Percentiles rank a stretch among this genome's conserved stretches.
Conservation (phyloP, 2,888 invertebrate genomes). For the Lumbricus terrestris region DNA sequence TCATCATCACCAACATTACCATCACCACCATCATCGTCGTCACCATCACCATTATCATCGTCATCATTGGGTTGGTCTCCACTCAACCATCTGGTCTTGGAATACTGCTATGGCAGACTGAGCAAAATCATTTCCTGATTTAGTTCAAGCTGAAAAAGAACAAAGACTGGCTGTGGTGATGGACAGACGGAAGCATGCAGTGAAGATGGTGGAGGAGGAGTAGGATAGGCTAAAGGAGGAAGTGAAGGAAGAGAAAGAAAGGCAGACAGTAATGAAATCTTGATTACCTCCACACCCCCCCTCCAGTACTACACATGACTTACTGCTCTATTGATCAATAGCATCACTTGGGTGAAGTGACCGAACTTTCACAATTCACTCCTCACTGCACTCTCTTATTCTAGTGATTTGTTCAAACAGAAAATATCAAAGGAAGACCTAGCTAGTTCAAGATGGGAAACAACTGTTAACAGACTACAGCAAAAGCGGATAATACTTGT, state of each 20-base stretch:
- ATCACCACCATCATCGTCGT: not conserved
- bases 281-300: not conserved
- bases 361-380: not conserved
- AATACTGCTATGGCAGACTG: not conserved
- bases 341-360: not conserved
- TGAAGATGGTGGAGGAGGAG: not conserved
- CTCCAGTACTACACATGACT: not conserved
- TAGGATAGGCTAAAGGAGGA: not conserved
- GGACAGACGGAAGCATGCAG: not conserved
- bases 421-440: not conserved
- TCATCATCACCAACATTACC: not conserved
- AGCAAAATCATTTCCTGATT: constrained; percentile 17
- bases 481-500: no score
- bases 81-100: not conserved
- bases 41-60: not conserved
- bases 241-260: constrained; percentile 8
- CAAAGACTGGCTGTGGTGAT: not conserved
- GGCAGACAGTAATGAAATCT: not conserved
- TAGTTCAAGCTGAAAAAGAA: constrained; percentile 12
- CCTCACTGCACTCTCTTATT: not conserved
- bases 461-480: not conserved
- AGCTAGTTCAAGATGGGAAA: not conserved
- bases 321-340: not conserved
- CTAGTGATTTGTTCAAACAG: not conserved
- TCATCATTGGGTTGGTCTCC: constrained; percentile 8